Conservation (phyloP, 2,113 vertebrate genomes). For the Gallinago jamesoni region DNA sequence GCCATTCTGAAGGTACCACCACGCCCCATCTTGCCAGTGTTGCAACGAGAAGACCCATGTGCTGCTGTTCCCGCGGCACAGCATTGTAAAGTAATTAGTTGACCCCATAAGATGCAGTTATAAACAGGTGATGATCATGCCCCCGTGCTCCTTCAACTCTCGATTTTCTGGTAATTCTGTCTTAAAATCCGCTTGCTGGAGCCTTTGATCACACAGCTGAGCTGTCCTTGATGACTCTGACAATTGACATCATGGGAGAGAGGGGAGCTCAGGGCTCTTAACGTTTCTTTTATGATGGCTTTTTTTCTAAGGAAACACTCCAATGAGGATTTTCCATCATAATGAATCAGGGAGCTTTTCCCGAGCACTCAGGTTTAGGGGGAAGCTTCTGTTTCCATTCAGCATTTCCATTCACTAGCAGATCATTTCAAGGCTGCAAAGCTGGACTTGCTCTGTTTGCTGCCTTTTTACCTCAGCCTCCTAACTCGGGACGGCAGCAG, state of each 20-base stretch:
- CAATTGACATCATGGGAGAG: slow-evolving; percentile 53
- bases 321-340: slow-evolving; percentile 23
- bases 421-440: slow-evolving; percentile 23
- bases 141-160: neutral
- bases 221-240: slow-evolving; percentile 32
- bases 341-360: slow-evolving; percentile 32
- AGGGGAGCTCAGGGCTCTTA: slow-evolving; percentile 47
- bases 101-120: neutral
- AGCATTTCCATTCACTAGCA: neutral
- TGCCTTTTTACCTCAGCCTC: slow-evolving; percentile 29
- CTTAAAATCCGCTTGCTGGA: slow-evolving; percentile 22
- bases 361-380: slow-evolving; percentile 4
- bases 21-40: neutral
- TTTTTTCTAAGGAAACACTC: slow-evolving; percentile 40
- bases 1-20: neutral
- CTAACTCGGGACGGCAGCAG: slow-evolving; percentile 20
- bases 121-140: neutral
- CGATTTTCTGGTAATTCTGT: slow-evolving; percentile 36
- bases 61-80: neutral
- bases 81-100: neutral
- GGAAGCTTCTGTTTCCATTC: slow-evolving; percentile 29
- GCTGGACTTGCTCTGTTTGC: neutral
- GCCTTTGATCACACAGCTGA: slow-evolving; percentile 34
- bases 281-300: slow-evolving; percentile 45
- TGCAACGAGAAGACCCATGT: neutral